Evolutionary conservation across 1,140 invertebrate species (phyloP), one percentile per base, ranked within the genome.

Genomic region (Orchesella cincta): DNA sequence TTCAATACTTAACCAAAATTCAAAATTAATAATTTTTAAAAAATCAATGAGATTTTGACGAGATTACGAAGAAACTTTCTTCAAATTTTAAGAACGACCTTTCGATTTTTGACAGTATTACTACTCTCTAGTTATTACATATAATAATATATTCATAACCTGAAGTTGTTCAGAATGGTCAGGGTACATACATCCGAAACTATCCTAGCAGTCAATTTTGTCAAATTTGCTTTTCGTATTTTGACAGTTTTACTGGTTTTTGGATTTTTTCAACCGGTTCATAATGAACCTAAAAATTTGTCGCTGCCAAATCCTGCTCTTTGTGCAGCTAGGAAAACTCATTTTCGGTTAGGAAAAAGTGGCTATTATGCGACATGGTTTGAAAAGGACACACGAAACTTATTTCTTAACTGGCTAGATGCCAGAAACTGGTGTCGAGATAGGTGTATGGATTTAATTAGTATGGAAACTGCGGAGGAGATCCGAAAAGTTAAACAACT

Each of bases 311-410:
- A 51, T 28, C 76, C 79, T 18, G 73, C 75, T 35, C 39, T 77
- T 12, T 80, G 79, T 77, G 78, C 78, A 83, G 46, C 57, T 87
- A 87, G 88, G 82, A 84, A 77, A 20, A 87, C 88, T 74, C 88
- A 89, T 78, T 86, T 87, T 62, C 85, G 83, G 26, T 84, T 86
- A 75, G 85, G 86, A 75, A 90, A 90, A 70, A 91, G 91, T 81
- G 92, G 91, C 29, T 94, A 94, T 84, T 93, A 91, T 85, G 93
- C 92, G 86, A 93, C 92, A n/a, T 94, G 93, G 93, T 88, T 90
- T 75, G 92, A 94, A 83, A 90, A 89, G 1, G 88, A 89, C 36
- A 89, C 91, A 28, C 88, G 88, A 54, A 90, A 90, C 31, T 90
- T 91, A 39, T 92, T 93, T 85, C 86, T 91, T 80, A 93, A 94